Base-by-base conservation (phyloP, 2,797 vertebrate species). In the Sarcoramphus papa region DNA sequence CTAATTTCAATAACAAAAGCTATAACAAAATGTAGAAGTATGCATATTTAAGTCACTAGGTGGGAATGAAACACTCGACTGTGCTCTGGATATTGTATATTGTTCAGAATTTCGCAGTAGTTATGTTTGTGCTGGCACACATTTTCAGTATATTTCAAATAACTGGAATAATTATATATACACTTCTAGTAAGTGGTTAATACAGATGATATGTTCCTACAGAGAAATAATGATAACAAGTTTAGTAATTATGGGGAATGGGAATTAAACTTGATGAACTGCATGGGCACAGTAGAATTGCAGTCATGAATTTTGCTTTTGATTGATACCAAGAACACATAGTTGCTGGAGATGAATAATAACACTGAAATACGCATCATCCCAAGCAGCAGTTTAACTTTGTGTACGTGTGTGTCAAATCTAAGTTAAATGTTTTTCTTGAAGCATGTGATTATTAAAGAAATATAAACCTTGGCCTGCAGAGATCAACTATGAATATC, bases 291-390 rank as follows among this genome's bases (percentile, higher is more conserved):
- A 82, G 76, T 43, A 87, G 73, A 94, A 75, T 75, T 90, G 40
- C 77, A 81, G 68, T 75, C 62, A 69, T 88, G 50, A 88, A 16
- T 93, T 94, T 92, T 95, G 83, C n/a, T 84, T 95, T 73, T 92
- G 95, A 92, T 90, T 86, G 85, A 82, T 93, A 84, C 63, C 27
- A 88, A 79, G 93, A 78, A 69, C 43, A 94, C 27, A 56, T 2
- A 6, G 54, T 47, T 76, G 35, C 74, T 96, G 50, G 45, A 76
- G 50, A 86, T 40, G 63, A 86, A 57, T 75, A 84, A 64, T 30
- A 92, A 47, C 63, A 47, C 59, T 76, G 80, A 84, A 94, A 90
- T 79, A 56, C 21, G 33, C 80, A 85, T 67, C 50, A 80, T 86
- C 84, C 70, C 65, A 79, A 78, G 80, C 35, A 69, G 40, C 21